Evolutionary conservation across 2,113 vertebrate species (phyloP).

Genomic region (Henicopernis longicauda): DNA sequence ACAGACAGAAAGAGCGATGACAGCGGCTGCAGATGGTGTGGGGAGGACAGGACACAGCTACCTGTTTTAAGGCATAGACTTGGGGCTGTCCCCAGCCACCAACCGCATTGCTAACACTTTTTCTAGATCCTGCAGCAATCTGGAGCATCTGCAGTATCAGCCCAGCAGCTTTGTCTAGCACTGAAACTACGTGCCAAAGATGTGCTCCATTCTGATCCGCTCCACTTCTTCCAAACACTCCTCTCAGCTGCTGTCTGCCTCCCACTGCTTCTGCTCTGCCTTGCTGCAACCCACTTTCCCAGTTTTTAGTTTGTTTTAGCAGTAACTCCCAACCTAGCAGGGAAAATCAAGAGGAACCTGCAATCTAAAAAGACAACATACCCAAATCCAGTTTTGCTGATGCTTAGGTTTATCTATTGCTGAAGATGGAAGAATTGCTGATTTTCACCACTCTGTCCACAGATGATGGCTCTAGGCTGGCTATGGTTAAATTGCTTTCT

Average conservation of each 20-base stretch:
- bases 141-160: neutral
- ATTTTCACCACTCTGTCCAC: neutral
- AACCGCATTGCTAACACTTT: neutral
- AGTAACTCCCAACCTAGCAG: neutral
- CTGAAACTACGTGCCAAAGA: neutral
- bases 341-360: neutral
- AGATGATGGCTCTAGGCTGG: neutral
- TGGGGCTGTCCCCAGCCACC: neutral
- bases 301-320: neutral
- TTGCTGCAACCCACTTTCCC: neutral
- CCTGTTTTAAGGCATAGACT: neutral
- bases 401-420: neutral
- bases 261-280: conserved; percentile 22
- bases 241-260: conserved; percentile 4
- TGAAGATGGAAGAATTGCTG: neutral
- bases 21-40: neutral
- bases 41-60: neutral
- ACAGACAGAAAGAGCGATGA: neutral
- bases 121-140: neutral
- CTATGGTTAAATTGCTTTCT: neutral
- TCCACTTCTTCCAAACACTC: neutral
- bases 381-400: neutral
- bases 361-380: neutral
- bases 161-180: conserved; percentile 20
- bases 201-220: neutral